Conservation (phyloP, 2,113 vertebrate species). For the Caranx melampygus region DNA sequence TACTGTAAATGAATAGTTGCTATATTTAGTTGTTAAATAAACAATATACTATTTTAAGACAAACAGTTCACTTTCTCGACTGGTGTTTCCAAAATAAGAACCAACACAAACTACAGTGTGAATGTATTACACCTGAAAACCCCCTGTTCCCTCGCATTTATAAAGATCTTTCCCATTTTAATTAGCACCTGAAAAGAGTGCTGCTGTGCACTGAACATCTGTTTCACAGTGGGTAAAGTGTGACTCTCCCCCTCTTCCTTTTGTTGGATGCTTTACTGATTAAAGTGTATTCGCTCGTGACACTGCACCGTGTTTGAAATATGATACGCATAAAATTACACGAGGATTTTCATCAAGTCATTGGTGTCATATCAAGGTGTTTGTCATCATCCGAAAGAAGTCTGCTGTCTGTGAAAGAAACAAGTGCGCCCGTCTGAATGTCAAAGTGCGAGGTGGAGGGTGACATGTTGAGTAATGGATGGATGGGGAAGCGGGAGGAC, state of each 20-base stretch:
- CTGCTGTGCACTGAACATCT: constrained; percentile 47
- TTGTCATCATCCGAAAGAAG: constrained; percentile 6
- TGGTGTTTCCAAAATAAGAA: no score
- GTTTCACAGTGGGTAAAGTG: constrained; percentile 24
- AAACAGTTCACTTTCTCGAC: not conserved
- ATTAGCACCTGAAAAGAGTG: constrained; percentile 52
- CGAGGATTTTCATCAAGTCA: constrained; percentile 2
- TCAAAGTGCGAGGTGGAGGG: constrained; percentile 32
- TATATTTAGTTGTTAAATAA: no score
- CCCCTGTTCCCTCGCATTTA: constrained; percentile 13
- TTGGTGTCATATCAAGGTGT: not conserved
- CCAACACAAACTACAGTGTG: no score
- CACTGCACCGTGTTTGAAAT: not conserved
- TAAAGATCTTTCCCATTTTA: constrained; percentile 36
- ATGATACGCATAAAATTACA: not conserved
- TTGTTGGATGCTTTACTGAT: constrained; percentile 2
- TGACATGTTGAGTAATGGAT: constrained; percentile 74
- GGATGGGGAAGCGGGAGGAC: constrained; percentile 37
- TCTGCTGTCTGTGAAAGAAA: constrained; percentile 1
- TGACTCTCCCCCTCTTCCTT: constrained; percentile 2
- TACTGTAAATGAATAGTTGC: no score
- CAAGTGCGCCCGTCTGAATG: constrained; percentile 19
- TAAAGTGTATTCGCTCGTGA: not conserved
- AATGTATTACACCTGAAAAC: constrained; percentile 7
- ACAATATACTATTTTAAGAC: not conserved